Percentiles rank a stretch among this genome's conserved stretches.
phyloP scores from a whole-genome alignment of 2,113 vertebrate species.

The Gallinago jamesoni region DNA sequence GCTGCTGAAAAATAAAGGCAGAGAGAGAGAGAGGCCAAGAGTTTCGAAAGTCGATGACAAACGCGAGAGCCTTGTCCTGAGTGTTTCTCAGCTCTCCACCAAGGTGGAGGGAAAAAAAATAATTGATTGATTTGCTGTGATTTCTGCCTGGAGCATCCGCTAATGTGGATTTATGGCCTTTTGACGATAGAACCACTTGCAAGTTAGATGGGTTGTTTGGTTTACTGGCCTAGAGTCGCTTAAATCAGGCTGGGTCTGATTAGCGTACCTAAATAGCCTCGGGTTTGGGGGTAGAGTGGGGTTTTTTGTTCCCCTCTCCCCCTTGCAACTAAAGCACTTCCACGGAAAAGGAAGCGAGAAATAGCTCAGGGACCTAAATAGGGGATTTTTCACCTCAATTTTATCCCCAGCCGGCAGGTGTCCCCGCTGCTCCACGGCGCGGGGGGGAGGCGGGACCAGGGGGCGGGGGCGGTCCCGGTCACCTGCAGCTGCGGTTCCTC shows the following conservation, averaged over 20 bases:
- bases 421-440: neutral
- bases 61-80: neutral
- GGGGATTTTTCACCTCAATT: neutral
- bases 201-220: neutral
- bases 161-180: neutral
- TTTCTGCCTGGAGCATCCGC: neutral
- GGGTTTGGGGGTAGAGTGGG: no score
- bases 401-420: neutral
- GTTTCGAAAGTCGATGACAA: neutral
- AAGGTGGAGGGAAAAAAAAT: neutral
- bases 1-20: neutral
- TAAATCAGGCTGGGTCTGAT: no score
- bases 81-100: neutral
- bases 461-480: neutral
- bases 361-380: fast-evolving
- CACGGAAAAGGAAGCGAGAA: no score
- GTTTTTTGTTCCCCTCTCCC: no score
- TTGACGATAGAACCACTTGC: neutral
- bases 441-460: neutral
- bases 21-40: neutral
- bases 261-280: no score
- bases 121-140: neutral
- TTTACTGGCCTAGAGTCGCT: neutral
- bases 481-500: neutral
- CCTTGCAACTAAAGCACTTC: neutral